Base-by-base conservation (phyloP, 2,888 invertebrate genomes). In the Trachelus iudaicus region DNA sequence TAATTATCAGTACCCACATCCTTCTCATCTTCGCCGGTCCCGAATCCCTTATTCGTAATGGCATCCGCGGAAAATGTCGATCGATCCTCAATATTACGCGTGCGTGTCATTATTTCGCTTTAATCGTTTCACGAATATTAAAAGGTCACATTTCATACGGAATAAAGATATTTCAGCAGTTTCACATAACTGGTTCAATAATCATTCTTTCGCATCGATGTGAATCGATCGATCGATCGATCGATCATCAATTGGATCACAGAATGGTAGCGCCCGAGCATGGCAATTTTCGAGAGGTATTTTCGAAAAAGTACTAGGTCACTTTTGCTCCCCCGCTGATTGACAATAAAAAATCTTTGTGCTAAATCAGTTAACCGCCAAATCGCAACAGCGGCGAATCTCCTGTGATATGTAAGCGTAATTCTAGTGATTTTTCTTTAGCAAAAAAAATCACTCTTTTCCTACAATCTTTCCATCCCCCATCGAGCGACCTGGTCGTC, bases 261-360 rank as follows among this genome's bases (percentile, higher is more conserved):
- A 90, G 89, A 89, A 88, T 87, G 84, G 86, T 89, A 89, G 88
- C 88, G 87, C 87, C 86, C 88, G 89, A 89, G 88, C 88, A 81
- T 87, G 86, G 85, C 86, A 85, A 86, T 84, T 83, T 85, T 83
- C 56, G 23, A 56, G 82, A 81, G 78, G 85, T 83, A 86, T 85
- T 80, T 81, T 85, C 85, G 87, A 87, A 86, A 88, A 87, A 84
- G 83, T 84, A 73, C 76, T 76, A 37, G 76, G 15, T 73, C 31
- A 31, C 37, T 74, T 34, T 15, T n/a, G 1, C 56, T 23, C 56
- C 23, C 6, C 6, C 23, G 15, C 6, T 40, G 4, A 0, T 23
- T 23, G 23, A 56, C 9, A 56, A 23, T 23, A 56, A 56, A 15
- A 56, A 23, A 56, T 15, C 15, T 56, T 56, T 56, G 56, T 56